Evolutionary conservation across 92 coral and sea anemone species (phyloP), one percentile per base, ranked within the genome.

Genomic region (Metridium senile): DNA sequence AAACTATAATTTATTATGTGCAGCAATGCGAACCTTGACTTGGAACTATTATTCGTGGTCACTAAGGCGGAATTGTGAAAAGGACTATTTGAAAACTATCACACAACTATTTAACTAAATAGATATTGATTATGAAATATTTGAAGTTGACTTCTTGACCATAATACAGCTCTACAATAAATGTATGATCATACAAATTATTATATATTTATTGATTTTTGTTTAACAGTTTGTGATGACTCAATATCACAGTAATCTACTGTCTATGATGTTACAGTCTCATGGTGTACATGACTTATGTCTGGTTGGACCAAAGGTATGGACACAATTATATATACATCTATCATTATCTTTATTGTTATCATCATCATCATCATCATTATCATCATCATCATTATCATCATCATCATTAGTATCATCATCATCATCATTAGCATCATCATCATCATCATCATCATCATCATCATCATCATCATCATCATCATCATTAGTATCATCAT

Each of bases 201-300:
- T 61, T 49, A 19, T 54, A 13, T 21, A 9, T 54, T 3, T 54
- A 54, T 30, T 53, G 26, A 21, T 39, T 67, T 19, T 33, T 46
- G 17, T 49, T 58, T 67, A 3, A 58, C 76, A 81, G 89, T 94
- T 95, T 85, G 91, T 95, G 66, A 80, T 92, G 97, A 95, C 97
- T 10, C 82, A 84, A 31, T 95, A 89, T 56, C 99, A 95, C 65
- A 93, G 98, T 33, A 85, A 80, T 64, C 81, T 95, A 20, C 77
- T 95, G 52, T 76, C 90, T 58, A 88, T 82, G 67, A 89, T 95
- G 96, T 33, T 95, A 69, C 89, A 93, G 58, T 95, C 99, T 23
- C 99, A 95, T 70, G 81, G 92, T n/a, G 92, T 93, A 20, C 90
- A 87, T 73, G 99, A 95, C 84, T 87, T 95, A 74, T 95, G 99